These are phyloP conservation scores for Callipepla californica DNA, from an alignment of 2,113 vertebrate species.

Conservation along the genomic window DNA sequence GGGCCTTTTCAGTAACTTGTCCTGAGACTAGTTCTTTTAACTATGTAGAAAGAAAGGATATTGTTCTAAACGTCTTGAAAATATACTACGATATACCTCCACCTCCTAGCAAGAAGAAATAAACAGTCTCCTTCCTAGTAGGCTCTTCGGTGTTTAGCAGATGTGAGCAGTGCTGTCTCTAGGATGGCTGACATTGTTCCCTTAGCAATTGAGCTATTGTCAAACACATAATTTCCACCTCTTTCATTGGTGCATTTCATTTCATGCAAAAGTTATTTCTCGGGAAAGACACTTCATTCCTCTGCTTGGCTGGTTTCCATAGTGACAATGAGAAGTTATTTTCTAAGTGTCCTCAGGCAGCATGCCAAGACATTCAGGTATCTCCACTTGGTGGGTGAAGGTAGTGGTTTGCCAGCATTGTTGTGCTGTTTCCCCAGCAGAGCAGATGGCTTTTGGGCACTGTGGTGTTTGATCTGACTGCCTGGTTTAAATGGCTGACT, in stretches of 20 bases:
- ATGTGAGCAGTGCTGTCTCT: not conserved
- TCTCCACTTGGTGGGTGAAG: accelerated
- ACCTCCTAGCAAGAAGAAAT: not conserved
- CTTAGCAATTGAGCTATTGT: not conserved
- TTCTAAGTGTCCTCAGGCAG: not conserved
- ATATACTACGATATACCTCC: not conserved
- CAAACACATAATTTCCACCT: not conserved
- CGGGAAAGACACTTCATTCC: not conserved
- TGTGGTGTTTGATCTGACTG: not conserved
- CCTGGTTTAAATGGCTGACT: not conserved
- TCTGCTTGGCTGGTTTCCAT: not conserved
- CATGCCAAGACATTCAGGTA: accelerated
- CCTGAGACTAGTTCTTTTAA: not conserved
- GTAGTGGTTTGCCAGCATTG: not conserved
- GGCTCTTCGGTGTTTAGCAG: not conserved
- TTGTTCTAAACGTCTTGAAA: not conserved
- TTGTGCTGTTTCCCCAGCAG: not conserved
- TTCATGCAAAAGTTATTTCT: not conserved
- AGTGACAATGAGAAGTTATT: accelerated
- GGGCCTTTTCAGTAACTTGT: not conserved
- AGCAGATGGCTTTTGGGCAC: not conserved
- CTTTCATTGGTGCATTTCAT: not conserved
- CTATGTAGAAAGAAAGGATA: not conserved
- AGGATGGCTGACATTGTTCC: not conserved
- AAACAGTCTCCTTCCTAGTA: not conserved